phyloP scores from a whole-genome alignment of 2,888 invertebrate genomes.

The Neuroscelio doddi region DNA sequence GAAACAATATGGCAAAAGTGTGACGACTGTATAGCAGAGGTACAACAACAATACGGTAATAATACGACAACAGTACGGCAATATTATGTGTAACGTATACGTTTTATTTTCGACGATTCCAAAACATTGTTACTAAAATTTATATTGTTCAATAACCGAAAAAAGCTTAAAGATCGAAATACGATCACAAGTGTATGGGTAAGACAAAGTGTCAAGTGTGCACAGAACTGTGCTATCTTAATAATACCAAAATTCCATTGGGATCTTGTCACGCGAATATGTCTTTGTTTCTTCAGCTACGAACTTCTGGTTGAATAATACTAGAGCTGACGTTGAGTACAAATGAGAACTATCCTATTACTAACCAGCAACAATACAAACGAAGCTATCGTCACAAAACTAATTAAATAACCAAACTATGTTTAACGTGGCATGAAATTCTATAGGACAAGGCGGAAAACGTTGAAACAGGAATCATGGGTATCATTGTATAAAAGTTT shows the following conservation, averaged over 20 bases:
- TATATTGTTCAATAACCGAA: too few species aligned
- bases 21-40: too few species aligned
- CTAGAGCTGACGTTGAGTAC: slow-evolving; percentile 47
- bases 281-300: slow-evolving; percentile 46
- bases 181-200: too few species aligned
- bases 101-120: too few species aligned
- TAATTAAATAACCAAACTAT: slow-evolving; percentile 62
- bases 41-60: too few species aligned
- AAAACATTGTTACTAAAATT: too few species aligned
- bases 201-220: too few species aligned
- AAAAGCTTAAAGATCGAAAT: too few species aligned
- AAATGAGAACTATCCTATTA: slow-evolving; percentile 59
- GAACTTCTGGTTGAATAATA: slow-evolving; percentile 47
- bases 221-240: slow-evolving; percentile 39
- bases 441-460: slow-evolving; percentile 53
- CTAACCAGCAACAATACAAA: slow-evolving; percentile 54
- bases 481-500: slow-evolving; percentile 41
- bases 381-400: slow-evolving; percentile 56
- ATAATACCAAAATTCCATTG: slow-evolving; percentile 47
- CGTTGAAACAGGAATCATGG: slow-evolving; percentile 38
- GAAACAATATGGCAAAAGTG: too few species aligned
- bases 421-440: slow-evolving; percentile 57
- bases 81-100: too few species aligned
- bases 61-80: too few species aligned
- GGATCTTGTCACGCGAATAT: slow-evolving; percentile 44